These are phyloP conservation scores for Telmatochromis brachygnathus DNA, from an alignment of 2,113 vertebrate species.

Conservation along the genomic window DNA sequence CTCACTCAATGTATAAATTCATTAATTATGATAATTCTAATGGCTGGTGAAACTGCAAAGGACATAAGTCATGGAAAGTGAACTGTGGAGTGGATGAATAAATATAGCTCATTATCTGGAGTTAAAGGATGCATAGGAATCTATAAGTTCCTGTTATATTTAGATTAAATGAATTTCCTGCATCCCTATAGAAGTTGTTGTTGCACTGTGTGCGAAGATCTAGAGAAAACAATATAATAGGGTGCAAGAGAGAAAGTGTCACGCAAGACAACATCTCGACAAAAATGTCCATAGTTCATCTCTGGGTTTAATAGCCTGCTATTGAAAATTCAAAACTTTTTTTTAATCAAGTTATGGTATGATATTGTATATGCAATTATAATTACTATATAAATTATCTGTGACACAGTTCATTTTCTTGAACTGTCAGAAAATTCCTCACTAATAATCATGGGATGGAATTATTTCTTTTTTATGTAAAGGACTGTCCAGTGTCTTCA, in stretches of 20 bases:
- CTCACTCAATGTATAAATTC: background rate
- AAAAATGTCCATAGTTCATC: background rate
- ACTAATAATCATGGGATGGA: background rate
- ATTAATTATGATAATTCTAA: background rate
- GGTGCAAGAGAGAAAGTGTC: background rate
- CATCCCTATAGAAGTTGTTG: background rate
- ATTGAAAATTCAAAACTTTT: background rate
- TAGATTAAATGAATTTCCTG: background rate
- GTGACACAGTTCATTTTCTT: background rate
- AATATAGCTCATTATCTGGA: background rate
- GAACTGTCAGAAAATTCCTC: background rate
- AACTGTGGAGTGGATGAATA: background rate
- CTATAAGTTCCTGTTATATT: background rate
- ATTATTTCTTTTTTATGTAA: background rate
- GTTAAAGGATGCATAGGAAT: background rate
- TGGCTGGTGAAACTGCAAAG: background rate
- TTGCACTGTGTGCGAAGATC: background rate
- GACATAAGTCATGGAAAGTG: background rate
- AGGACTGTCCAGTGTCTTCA: background rate
- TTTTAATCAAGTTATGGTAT: background rate
- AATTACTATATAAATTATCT: background rate
- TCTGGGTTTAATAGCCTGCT: background rate
- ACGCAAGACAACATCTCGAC: background rate
- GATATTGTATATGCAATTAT: too few species aligned
- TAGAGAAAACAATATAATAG: background rate